Base-by-base conservation (phyloP, 1,140 invertebrate genomes). In the Nixonia krombeini region DNA sequence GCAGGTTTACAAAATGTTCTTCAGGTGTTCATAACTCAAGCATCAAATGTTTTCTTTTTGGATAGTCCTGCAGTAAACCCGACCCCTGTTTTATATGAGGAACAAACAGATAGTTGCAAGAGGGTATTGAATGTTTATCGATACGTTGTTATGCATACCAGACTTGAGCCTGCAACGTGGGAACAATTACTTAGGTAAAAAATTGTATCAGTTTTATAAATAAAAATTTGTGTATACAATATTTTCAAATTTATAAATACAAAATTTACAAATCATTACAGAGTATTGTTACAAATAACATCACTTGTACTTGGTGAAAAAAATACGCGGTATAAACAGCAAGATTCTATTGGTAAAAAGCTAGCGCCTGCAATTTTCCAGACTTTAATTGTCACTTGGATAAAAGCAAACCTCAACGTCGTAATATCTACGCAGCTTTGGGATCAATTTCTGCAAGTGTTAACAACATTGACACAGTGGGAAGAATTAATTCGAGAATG, bases 361-460 rank as follows among this genome's bases (percentile, higher is more conserved):
- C 85, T 99, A 37, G 96, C 96, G 13, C 93, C 94, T 18, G 94
- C 96, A 1, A 92, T 99, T 64, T 98, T 95, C 75, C 91, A 99
- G 88, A 99, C 97, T 0, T 81, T 99, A 9, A 97, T 99, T 64
- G 96, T 99, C 29, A 98, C 96, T 0, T 99, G 96, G 96, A 98
- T 99, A 62, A 96, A 97, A 79, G 96, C 96, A 0, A 98, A 98
- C 85, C 87, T 98, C 52, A 97, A 98, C 85, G 96, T 98, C 1
- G 89, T 93, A 2, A 94, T 97, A 45, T 91, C 91, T 44, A 87
- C 90, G 5, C 91, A 95, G 72, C 85, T 99, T 3, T 99, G 97
- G 97, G 95, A 99, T 84, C 92, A 95, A 76, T 97, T 99, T 82
- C 89, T 98, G 64, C 88, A 90, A 57, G 92, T 97, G 16, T 85